A percentile compares a stretch with the other conserved stretches of the same genome.
Conservation (phyloP, 2,888 invertebrate species). For the Patella ulyssiponensis region DNA sequence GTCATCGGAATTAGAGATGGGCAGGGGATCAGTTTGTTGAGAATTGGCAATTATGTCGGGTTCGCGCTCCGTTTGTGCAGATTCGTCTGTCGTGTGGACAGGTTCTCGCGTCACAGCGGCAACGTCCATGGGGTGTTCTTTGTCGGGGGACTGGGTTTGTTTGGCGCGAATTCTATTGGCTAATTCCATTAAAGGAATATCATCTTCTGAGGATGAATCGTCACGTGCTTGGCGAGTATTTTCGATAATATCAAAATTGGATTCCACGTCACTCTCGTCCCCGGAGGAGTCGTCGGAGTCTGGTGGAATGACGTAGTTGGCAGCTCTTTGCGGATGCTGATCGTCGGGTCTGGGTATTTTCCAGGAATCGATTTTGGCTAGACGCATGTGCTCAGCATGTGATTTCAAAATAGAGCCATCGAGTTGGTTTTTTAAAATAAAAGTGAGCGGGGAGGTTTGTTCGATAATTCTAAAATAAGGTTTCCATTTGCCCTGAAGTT, state of each 20-base stretch:
- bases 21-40: neutral
- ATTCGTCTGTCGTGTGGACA: too few relatives aligned
- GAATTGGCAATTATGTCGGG: too few relatives aligned
- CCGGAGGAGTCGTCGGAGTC: neutral
- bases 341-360: neutral
- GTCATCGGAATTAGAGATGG: too few relatives aligned
- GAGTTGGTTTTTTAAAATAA: neutral
- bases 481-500: conserved; percentile 7
- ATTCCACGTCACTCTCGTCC: neutral
- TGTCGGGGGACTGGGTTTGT: too few relatives aligned
- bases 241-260: neutral
- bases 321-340: neutral
- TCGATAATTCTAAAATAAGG: neutral
- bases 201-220: neutral
- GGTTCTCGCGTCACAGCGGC: too few relatives aligned
- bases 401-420: neutral
- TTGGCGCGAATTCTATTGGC: too few relatives aligned
- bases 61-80: too few relatives aligned
- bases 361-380: neutral
- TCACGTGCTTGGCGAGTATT: neutral
- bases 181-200: too few relatives aligned
- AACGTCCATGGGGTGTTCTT: too few relatives aligned
- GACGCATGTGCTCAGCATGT: neutral
- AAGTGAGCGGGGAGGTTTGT: neutral
- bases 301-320: neutral